These are phyloP conservation scores for Hypomesus transpacificus DNA, from an alignment of 2,113 vertebrate genomes.

Conservation along the genomic window DNA sequence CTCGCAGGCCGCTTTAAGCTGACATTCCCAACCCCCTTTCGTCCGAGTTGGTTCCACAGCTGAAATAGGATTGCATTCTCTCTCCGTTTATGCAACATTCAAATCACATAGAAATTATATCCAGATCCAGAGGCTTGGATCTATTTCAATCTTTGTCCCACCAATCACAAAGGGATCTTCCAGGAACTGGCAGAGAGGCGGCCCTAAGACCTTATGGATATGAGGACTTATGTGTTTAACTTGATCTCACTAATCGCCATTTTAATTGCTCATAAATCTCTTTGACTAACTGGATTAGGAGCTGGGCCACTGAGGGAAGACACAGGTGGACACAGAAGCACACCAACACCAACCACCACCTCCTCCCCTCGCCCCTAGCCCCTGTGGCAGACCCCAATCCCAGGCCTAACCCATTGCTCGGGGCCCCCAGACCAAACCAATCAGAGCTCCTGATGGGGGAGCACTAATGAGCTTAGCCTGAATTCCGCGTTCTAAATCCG, in stretches of 20 bases:
- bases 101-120: too few relatives aligned
- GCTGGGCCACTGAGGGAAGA: not conserved
- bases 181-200: not conserved
- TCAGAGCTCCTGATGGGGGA: not conserved
- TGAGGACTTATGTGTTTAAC: not conserved
- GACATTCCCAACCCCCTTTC: not conserved
- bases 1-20: not conserved
- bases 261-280: slow-evolving; percentile 24
- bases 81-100: not conserved
- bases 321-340: slow-evolving; percentile 5
- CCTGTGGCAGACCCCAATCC: too few relatives aligned
- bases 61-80: not conserved
- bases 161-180: not conserved
- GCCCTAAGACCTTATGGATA: not conserved
- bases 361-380: too few relatives aligned
- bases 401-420: not conserved
- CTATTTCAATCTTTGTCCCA: too few relatives aligned
- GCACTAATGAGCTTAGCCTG: slow-evolving; percentile 5
- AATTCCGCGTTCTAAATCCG: not conserved
- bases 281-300: slow-evolving; percentile 16
- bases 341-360: not conserved
- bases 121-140: too few relatives aligned
- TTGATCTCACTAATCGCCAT: slow-evolving; percentile 22
- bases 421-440: slow-evolving; percentile 7
- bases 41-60: not conserved